A percentile compares a stretch with the other conserved stretches of the same genome.
phyloP scores from a whole-genome alignment of 2,113 vertebrate genomes.

The Hippoglossus stenolepis region DNA sequence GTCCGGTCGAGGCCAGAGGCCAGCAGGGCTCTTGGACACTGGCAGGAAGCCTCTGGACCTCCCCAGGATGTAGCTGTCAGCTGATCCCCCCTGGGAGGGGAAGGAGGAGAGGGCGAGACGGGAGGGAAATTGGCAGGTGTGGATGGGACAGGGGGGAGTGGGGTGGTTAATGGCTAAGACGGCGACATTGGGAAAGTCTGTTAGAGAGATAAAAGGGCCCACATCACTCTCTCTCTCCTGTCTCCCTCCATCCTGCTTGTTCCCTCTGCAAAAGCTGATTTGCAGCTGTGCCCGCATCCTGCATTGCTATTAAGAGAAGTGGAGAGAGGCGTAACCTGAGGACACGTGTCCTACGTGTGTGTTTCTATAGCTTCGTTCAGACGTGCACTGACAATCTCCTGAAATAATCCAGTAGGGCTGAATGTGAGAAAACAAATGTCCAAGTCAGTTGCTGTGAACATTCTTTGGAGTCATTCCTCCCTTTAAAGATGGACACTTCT shows the following conservation, averaged over 20 bases:
- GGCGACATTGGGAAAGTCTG: constrained; percentile 67
- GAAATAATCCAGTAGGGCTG: too few relatives aligned
- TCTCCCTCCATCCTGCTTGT: background rate
- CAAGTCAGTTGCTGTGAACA: background rate
- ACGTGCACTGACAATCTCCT: too few relatives aligned
- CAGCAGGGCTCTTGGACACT: constrained; percentile 61
- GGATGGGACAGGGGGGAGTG: constrained; percentile 47
- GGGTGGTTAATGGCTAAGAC: constrained; percentile 11
- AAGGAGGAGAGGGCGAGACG: constrained; percentile 51
- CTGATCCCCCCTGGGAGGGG: constrained; percentile 71
- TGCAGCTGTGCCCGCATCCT: constrained; percentile 52
- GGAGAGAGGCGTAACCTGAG: constrained; percentile 9
- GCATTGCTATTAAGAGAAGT: constrained; percentile 38
- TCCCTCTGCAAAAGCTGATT: constrained; percentile 39
- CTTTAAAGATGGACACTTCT: background rate
- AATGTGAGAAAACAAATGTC: background rate
- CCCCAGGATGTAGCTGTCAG: constrained; percentile 83
- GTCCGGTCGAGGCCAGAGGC: constrained; percentile 74
- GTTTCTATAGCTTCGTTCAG: background rate
- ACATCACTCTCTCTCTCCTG: constrained; percentile 6
- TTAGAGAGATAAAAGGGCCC: constrained; percentile 62
- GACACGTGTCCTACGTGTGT: constrained; percentile 10
- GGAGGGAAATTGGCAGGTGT: constrained; percentile 69
- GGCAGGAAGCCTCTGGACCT: constrained; percentile 77
- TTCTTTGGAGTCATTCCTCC: background rate